Evolutionary conservation across 2,113 vertebrate species (phyloP).

Genomic region (Pheucticus melanocephalus): DNA sequence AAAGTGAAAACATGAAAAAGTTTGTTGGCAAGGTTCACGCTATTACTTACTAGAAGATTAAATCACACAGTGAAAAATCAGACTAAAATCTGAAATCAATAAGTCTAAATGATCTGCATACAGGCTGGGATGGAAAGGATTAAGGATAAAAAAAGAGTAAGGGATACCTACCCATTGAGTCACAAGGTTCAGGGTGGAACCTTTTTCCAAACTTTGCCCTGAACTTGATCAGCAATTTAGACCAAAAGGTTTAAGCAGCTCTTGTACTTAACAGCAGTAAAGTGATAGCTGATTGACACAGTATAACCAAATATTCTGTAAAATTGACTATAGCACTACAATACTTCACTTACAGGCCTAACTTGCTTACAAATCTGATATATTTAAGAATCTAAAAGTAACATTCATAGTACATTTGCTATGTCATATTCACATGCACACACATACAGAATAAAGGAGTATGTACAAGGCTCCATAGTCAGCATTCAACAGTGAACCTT

Average conservation of each 20-base stretch:
- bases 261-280: not conserved
- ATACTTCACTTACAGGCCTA: not conserved
- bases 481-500: accelerated
- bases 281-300: not conserved
- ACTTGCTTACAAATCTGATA: not conserved
- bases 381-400: not conserved
- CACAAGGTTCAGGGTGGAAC: not conserved
- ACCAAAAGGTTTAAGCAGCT: not conserved
- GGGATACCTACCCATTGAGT: not conserved
- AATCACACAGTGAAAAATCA: not conserved
- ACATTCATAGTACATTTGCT: not conserved
- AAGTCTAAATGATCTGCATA: not conserved
- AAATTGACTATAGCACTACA: not conserved
- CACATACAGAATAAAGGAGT: not conserved
- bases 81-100: not conserved
- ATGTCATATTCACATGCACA: not conserved
- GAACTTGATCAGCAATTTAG: not conserved
- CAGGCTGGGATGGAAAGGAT: not conserved
- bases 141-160: not conserved
- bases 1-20: not conserved
- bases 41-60: not conserved
- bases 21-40: not conserved
- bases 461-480: not conserved
- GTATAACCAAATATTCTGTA: not conserved
- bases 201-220: not conserved